A percentile compares a stretch with the other conserved stretches of the same genome.
Evolutionary conservation across 2,797 vertebrate species (phyloP).

Genomic region (Glyptemys insculpta): DNA sequence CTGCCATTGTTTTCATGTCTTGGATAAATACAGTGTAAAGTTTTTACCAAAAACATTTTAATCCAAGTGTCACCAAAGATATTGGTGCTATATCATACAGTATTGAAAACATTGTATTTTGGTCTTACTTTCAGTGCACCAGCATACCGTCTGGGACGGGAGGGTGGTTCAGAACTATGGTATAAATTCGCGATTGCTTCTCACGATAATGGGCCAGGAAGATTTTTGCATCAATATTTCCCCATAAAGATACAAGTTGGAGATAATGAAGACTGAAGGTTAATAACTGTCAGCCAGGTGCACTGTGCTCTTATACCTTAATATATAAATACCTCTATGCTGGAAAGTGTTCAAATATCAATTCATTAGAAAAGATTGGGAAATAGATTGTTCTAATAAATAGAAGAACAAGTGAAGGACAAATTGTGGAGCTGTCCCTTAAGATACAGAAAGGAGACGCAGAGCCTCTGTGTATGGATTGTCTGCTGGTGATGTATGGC

Average conservation of each 20-base stretch:
- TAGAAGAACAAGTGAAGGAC: neutral
- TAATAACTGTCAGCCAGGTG: neutral
- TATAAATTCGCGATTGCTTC: accelerated
- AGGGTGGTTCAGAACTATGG: accelerated
- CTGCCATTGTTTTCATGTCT: neutral
- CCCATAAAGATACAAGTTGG: neutral
- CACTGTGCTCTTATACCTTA: accelerated
- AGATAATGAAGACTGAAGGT: neutral
- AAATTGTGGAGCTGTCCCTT: neutral
- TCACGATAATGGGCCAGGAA: accelerated
- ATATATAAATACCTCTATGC: neutral
- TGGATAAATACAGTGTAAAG: neutral
- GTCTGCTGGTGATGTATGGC: neutral
- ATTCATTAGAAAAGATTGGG: neutral
- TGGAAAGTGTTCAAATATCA: neutral
- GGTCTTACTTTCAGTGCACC: neutral
- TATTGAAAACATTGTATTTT: neutral
- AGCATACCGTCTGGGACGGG: neutral
- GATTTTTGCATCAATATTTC: accelerated
- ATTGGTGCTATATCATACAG: neutral
- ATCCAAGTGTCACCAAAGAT: neutral
- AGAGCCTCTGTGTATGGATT: neutral
- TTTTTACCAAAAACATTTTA: constrained; percentile 11
- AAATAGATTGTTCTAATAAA: constrained; percentile 22
- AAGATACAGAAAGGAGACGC: neutral